Base-by-base conservation (phyloP, 1,140 invertebrate genomes). In the Oreohelix idahoensis region DNA sequence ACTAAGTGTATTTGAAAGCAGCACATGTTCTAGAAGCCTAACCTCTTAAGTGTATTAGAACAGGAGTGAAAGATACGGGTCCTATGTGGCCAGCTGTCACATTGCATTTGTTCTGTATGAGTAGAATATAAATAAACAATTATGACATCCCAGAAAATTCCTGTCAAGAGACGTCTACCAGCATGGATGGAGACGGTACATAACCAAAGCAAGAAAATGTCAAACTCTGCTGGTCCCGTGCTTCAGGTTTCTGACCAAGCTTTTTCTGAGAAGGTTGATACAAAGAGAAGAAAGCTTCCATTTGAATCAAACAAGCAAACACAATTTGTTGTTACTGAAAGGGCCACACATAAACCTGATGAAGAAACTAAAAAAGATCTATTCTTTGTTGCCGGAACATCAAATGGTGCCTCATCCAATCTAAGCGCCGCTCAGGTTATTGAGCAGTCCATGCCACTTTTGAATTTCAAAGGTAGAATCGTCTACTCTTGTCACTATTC, bases 401-500 rank as follows among this genome's bases (percentile, higher is more conserved):
- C 69, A 29, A 36, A 75, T 26, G 39, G 20, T 39, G 77, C 36
- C 49, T 36, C 2, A 0, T 45, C 29, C 10, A 8, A 38, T 0
- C 51, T 73, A 13, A 45, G 42, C 32, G 73, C 74, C 20, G 75
- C 49, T 36, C 79, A 84, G 32, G 38, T 81, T 5, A 53, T 86
- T 8, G 10, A 71, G 26, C 38, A 63, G 29, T 73, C 79, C 17
- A 53, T 86, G 80, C 79, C 83, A 8, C 73, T 84, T 4, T 38
- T 86, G 23, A 53, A 36, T 26, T 84, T 83, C 53, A n/a, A 39
- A 26, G 83, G 85, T 1, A 76, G 69, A 0, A 36, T 84, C 17
- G 51, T 84, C 8, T 86, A 86, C 39, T 79, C 83, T 23, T 75
- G 58, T 71, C 80, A 86, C 45, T 32, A 39, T 15, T n/a, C 45